Base-by-base conservation (phyloP, 2,113 vertebrate species). In the Bagarius yarrelli region DNA sequence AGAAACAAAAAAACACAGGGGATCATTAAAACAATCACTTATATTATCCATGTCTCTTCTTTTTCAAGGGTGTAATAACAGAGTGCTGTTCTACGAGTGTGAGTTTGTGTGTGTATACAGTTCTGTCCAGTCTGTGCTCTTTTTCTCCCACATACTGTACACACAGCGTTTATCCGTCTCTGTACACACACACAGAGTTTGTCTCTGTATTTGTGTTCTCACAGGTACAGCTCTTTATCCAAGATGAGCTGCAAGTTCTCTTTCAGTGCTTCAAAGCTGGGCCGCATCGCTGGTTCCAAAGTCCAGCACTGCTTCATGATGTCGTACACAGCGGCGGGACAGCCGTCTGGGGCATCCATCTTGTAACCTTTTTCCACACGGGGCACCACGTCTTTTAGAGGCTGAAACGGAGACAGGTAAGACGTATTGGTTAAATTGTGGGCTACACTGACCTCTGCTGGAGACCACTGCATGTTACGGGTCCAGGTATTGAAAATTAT, bases 231-330 rank as follows among this genome's bases (percentile, higher is more conserved):
- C 55, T 76, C 55, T 40, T 75, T 59, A 40, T 76, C 55, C n/a
- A 25, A 21, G 55, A 76, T 76, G 55, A 76, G 53, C 55, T 76
- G 73, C 55, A 76, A 16, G 55, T 94, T 95, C 89, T 96, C 95
- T 0, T 94, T 94, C 83, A 99, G 89, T 89, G 95, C 93, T 82
- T 93, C 91, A 91, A 98, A 99, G 88, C 93, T 93, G 0, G 97
- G 97, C 83, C 97, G 91, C 21, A 87, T 87, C n/a, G 90, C 66
- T 0, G 97, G 89, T 30, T 96, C 95, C 89, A 98, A 89, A 57
- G 93, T 94, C 97, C 97, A 99, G 95, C 97, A 99, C 87, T 94
- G 93, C 90, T 95, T 97, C 97, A 98, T 99, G 88, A 98, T 91
- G 71, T 96, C 95, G 0, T 97, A 98, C 86, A 99, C 95, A 0